Base-by-base conservation (phyloP, 2,797 vertebrate genomes). In the Melanotaenia boesemani region DNA sequence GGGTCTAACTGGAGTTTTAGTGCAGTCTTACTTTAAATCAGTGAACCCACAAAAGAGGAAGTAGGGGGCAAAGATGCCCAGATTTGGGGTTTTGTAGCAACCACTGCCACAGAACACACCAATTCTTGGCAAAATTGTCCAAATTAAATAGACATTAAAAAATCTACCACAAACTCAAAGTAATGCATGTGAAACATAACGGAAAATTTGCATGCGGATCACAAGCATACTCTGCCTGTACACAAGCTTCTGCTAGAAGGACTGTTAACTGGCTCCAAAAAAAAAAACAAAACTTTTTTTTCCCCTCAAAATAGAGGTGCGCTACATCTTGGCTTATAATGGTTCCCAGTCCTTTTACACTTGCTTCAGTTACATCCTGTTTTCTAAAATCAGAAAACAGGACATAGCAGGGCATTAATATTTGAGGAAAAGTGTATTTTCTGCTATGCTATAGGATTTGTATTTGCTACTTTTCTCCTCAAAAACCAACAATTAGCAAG, bases 391-490 rank as follows among this genome's bases (percentile, higher is more conserved):
- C 41, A 37, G 30, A 69, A 48, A 54, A 55, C 22, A 41, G 58
- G 46, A 59, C 16, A n/a, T 24, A 36, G 20, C 7, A 0, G 22
- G 36, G 30, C 6, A 16, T 48, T 28, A 20, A 52, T 7, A 50
- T 69, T 59, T 60, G 18, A 60, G 48, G 46, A 2, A 56, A 56
- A 56, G 26, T 26, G 7, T 28, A 26, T 28, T 18, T 56, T 56
- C 15, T 28, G 52, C 22, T n/a, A 59, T 39, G 52, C 52, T 9
- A 6, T 32, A 22, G 28, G 60, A 39, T 24, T 63, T 41, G 36
- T n/a, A 18, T 59, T 55, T 71, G 5, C 24, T 39, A 37, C 15
- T 56, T 68, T 36, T 74, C 22, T 26, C 16, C 60, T 28, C 13
- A 57, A 59, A 37, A 30, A 62, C 34, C 36, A 44, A 34, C n/a